Evolutionary conservation across 2,888 invertebrate genomes (phyloP), one percentile per base, ranked within the genome.

Genomic region (Boloria selene): DNA sequence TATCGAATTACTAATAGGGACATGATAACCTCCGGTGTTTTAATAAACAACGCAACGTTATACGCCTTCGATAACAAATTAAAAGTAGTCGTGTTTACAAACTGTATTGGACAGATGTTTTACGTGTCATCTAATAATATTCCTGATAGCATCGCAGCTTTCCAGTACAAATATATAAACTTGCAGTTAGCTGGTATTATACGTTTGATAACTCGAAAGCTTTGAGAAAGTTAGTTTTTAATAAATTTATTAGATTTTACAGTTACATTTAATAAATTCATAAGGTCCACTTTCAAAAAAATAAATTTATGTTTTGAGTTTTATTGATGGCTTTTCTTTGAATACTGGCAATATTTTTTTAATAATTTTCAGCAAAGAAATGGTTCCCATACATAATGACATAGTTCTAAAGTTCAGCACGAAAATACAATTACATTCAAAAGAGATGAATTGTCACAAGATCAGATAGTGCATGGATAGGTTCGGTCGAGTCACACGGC

Each of bases 401-500:
- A 59, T 53, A 58, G 51, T 38, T 64, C 14, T 59, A 38, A 38
- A 59, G 64, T 53, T 51, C 66, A 70, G 55, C 70, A 67, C 70
- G 68, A 66, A 70, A 70, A 64, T 49, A 68, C 68, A 68, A 68
- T 70, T 70, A 64, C 61, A 70, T 70, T 62, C 64, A 68, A 61
- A 70, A 68, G 62, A 68, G 68, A 68, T 69, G 71, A 68, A 61
- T 54, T 58, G 66, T 70, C 69, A 71, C 70, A 69, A 70, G 72
- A 77, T 77, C 74, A 73, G 76, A 77, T 75, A 75, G 69, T 69
- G 63, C 64, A 63, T 70, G 67, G 64, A 66, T 65, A 64, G 84
- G 87, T 85, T 86, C 86, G 84, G 82, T 79, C 70, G 73, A 49
- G 76, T 78, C 79, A 79, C 77, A 77, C 79, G 80, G 80, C 85